A percentile compares a stretch with the other conserved stretches of the same genome.
phyloP scores from a whole-genome alignment of 1,140 invertebrate species.

The Ectropis grisescens region DNA sequence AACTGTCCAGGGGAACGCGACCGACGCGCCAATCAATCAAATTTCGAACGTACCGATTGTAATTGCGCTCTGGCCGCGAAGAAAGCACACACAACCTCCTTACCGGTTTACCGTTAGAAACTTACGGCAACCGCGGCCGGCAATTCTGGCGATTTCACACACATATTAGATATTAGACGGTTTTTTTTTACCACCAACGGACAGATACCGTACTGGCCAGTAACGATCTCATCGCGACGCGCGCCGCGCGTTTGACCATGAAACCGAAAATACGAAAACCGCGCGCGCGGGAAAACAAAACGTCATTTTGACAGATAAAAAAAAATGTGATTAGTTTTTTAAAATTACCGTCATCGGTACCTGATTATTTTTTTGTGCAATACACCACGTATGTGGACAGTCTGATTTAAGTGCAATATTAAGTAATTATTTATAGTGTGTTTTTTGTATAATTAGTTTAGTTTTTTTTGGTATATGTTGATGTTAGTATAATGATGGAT shows the following conservation, averaged over 20 bases:
- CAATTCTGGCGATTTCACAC: conserved; percentile 39
- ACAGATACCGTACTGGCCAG: neutral
- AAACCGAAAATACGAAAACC: neutral
- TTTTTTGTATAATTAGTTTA: conserved; percentile 19
- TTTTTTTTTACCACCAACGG: conserved; percentile 15
- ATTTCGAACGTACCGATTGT: no score
- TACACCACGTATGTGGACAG: conserved; percentile 44
- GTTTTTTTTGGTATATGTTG: conserved; percentile 7
- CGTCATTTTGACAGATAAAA: conserved; percentile 10
- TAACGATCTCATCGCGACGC: no score
- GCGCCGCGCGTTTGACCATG: neutral
- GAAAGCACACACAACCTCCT: conserved; percentile 13
- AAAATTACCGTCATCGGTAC: conserved; percentile 22
- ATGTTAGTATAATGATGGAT: conserved; percentile 34
- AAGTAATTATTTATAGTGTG: conserved; percentile 12
- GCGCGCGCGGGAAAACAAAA: conserved; percentile 11
- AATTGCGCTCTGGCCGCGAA: no score
- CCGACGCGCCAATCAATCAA: no score
- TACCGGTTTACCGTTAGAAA: conserved; percentile 28
- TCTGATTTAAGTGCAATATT: conserved; percentile 56
- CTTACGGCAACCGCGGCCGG: conserved; percentile 13
- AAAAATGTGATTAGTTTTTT: conserved; percentile 16
- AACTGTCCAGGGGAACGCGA: no score
- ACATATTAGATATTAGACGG: conserved; percentile 19
- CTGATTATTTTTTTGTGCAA: conserved; percentile 45